Evolutionary conservation across 2,113 vertebrate genomes (phyloP), one percentile per base, ranked within the genome.

Genomic region (Microcebus lehilahytsara): DNA sequence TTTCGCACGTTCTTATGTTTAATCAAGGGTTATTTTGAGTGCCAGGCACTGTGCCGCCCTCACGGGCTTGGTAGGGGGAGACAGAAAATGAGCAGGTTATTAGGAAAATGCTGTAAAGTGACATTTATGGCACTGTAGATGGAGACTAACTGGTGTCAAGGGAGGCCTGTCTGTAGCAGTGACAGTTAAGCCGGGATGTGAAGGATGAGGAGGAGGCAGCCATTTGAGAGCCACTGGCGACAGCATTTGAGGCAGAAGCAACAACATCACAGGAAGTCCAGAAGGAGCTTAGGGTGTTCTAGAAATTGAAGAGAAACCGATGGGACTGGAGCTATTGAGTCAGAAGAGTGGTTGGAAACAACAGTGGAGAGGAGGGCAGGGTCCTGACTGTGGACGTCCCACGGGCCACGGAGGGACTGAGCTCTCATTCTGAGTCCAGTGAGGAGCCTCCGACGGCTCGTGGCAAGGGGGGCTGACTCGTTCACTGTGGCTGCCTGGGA

Each of bases 211-310:
- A 46, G 66, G 81, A 40, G 42, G 91, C 66, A 3, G 34, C 94
- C 56, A 6, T 53, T 64, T 30, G 84, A 77, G 53, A 88, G 40
- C 92, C 66, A 7, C 51, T 0, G 1, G 49, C 3, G 51, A 72
- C 46, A 10, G 12, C 78, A 3, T 46, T 14, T 1, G 27, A 53
- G 2, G 89, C 60, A 3, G 32, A 42, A 64, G 79, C 84, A 56
- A 1, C 56, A 34, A 0, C 6, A 11, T 8, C 0, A 5, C 23
- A 1, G 5, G 19, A 51, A 75, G 56, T 19, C 40, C 0, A 0
- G 27, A n/a, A 53, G 77, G 53, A 20, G 17, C 58, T 16, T 19
- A 1, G 16, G 23, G 60, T 51, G 2, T 42, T 71, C 53, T 46
- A 13, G 79, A 93, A 69, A 16, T 6, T 77, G 49, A 46, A 79